A percentile compares a stretch with the other conserved stretches of the same genome.
Evolutionary conservation across 2,797 vertebrate genomes (phyloP).

Genomic region (Coranthus polyacanthus): DNA sequence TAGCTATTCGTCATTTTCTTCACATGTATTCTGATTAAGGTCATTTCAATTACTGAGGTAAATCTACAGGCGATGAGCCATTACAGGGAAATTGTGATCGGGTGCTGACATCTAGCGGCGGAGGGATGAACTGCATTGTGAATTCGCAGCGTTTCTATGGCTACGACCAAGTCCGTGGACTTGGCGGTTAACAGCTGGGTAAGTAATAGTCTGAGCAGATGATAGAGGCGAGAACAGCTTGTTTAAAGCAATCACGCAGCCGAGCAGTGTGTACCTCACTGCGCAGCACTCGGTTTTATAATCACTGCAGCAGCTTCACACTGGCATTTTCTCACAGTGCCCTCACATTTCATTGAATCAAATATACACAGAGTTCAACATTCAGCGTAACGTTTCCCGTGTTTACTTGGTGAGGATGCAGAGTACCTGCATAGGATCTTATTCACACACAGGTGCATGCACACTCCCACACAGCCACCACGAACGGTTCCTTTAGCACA

Average conservation of each 20-base stretch:
- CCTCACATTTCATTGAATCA: neutral
- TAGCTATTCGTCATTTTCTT: too few species aligned
- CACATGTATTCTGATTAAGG: neutral
- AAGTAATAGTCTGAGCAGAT: slow-evolving; percentile 18
- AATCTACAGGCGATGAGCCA: neutral
- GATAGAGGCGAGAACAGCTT: slow-evolving; percentile 3
- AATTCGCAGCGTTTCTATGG: slow-evolving; percentile 68
- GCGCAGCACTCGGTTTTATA: neutral
- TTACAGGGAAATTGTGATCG: neutral
- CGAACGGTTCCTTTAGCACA: slow-evolving; percentile 63
- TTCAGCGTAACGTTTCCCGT: too few species aligned
- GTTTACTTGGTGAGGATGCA: neutral
- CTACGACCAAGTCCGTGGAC: slow-evolving; percentile 38
- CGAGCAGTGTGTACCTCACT: neutral
- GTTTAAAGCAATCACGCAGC: neutral
- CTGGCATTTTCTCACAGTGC: neutral
- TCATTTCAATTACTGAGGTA: neutral
- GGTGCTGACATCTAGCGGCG: slow-evolving; percentile 53
- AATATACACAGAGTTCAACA: too few species aligned
- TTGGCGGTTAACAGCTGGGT: slow-evolving; percentile 40
- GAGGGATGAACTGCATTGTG: neutral
- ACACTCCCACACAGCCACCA: slow-evolving; percentile 49
- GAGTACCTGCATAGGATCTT: slow-evolving; percentile 17
- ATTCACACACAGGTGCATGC: slow-evolving; percentile 38
- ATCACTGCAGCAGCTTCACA: neutral